phyloP scores from a whole-genome alignment of 2,113 vertebrate genomes.

The Erinaceus europaeus region DNA sequence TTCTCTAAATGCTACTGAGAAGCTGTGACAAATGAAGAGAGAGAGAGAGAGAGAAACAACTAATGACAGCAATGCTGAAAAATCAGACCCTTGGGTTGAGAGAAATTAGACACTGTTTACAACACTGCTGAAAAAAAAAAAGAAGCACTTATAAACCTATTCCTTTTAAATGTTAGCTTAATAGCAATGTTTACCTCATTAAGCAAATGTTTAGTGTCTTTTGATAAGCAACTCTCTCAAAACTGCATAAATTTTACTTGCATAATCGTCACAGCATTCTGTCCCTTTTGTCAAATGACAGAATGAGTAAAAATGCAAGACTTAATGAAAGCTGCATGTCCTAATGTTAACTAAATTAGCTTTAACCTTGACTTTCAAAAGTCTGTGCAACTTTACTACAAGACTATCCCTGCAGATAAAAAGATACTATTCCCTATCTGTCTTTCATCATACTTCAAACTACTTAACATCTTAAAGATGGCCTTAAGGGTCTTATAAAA shows the following conservation, averaged over 20 bases:
- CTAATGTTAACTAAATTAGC: conserved; percentile 41
- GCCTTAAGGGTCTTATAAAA: conserved; percentile 21
- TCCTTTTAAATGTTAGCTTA: conserved; percentile 60
- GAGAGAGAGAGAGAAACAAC: background rate
- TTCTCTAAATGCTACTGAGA: conserved; percentile 33
- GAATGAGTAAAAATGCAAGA: conserved; percentile 35
- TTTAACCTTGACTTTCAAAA: conserved; percentile 72
- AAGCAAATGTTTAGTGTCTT: conserved; percentile 69
- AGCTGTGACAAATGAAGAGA: background rate
- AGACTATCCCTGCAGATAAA: conserved; percentile 43
- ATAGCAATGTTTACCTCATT: conserved; percentile 69
- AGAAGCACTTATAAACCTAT: conserved; percentile 35
- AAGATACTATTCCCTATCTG: background rate
- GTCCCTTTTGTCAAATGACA: conserved; percentile 18
- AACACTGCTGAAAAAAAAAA: conserved; percentile 41
- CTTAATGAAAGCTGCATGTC: conserved; percentile 49
- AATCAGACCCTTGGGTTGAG: conserved; percentile 39
- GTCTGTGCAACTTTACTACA: conserved; percentile 13
- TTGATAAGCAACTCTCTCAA: conserved; percentile 55
- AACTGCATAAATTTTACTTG: conserved; percentile 21
- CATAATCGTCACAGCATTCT: conserved; percentile 45
- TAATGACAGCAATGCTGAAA: conserved; percentile 26
- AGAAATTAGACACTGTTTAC: conserved; percentile 64
- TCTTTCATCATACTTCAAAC: conserved; percentile 63
- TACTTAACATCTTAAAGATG: conserved; percentile 39